Percentiles rank a stretch among this genome's conserved stretches.
Evolutionary conservation across 2,888 invertebrate species (phyloP).

Genomic region (Polymixis lichenea): DNA sequence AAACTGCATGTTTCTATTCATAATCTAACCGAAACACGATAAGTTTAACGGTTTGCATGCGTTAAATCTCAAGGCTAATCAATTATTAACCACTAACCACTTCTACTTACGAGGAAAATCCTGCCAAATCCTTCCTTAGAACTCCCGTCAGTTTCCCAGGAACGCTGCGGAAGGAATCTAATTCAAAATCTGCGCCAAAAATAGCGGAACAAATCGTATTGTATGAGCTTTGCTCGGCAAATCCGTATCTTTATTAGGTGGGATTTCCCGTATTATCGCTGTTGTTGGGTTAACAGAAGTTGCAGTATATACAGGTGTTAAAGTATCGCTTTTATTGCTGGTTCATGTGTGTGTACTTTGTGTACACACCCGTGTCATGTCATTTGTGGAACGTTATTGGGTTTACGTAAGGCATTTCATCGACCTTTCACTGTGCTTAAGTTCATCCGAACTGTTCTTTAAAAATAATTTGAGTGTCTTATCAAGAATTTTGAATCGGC

Average conservation of each 20-base stretch:
- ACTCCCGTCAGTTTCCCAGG: slow-evolving; percentile 13
- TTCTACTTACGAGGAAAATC: slow-evolving; percentile 6
- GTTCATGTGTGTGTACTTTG: slow-evolving; percentile 27
- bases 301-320: slow-evolving; percentile 48
- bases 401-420: slow-evolving; percentile 1
- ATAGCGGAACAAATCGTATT: slow-evolving; percentile 59
- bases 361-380: slow-evolving; percentile 11
- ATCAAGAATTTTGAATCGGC: background rate
- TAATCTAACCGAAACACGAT: slow-evolving; percentile 37
- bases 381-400: slow-evolving; percentile 12
- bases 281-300: slow-evolving; percentile 48
- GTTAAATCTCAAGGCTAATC: slow-evolving; percentile 49
- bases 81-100: slow-evolving; percentile 26
- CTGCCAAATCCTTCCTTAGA: slow-evolving; percentile 24
- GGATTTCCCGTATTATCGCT: slow-evolving; percentile 55
- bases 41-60: slow-evolving; percentile 45
- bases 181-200: slow-evolving; percentile 60
- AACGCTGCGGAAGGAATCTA: slow-evolving; percentile 50
- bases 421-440: slow-evolving; percentile 18
- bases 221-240: slow-evolving; percentile 59
- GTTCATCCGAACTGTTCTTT: slow-evolving; percentile 21
- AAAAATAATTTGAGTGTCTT: background rate
- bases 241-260: slow-evolving; percentile 61
- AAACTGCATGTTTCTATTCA: slow-evolving; percentile 33
- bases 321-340: slow-evolving; percentile 32